Evolutionary conservation across 2,797 vertebrate species (phyloP).

Genomic region (Poeciliopsis gracilis): DNA sequence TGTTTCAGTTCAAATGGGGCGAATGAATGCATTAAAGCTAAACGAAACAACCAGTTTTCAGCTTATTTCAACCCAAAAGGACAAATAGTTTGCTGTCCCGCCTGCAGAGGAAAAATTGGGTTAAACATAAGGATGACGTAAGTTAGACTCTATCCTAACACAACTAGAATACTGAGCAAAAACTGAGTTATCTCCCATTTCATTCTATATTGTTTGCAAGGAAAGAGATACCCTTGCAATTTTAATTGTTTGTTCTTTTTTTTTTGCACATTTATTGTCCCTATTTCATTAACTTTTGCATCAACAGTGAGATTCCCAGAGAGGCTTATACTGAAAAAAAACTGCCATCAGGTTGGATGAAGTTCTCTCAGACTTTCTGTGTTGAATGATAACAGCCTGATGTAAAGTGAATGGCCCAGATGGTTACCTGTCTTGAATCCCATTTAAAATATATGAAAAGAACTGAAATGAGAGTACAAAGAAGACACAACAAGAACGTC

Average conservation of each 20-base stretch:
- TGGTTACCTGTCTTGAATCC: background rate
- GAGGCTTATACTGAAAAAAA: background rate
- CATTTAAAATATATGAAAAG: background rate
- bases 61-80: constrained; percentile 20
- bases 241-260: background rate
- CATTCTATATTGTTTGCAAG: background rate
- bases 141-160: background rate
- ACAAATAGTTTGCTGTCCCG: background rate
- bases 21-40: constrained; percentile 6
- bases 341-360: background rate
- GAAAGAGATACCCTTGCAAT: background rate
- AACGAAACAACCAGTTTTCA: constrained; percentile 6
- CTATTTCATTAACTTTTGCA: background rate
- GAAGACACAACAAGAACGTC: background rate
- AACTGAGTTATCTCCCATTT: background rate
- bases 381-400: background rate
- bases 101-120: background rate
- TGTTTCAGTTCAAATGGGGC: constrained; percentile 4
- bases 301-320: background rate
- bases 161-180: background rate
- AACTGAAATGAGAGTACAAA: background rate
- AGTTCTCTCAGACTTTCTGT: background rate
- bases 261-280: background rate
- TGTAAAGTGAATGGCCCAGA: background rate
- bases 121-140: background rate